Conservation (phyloP, 2,797 vertebrate genomes). For the Sebastes kiyomatsui region DNA sequence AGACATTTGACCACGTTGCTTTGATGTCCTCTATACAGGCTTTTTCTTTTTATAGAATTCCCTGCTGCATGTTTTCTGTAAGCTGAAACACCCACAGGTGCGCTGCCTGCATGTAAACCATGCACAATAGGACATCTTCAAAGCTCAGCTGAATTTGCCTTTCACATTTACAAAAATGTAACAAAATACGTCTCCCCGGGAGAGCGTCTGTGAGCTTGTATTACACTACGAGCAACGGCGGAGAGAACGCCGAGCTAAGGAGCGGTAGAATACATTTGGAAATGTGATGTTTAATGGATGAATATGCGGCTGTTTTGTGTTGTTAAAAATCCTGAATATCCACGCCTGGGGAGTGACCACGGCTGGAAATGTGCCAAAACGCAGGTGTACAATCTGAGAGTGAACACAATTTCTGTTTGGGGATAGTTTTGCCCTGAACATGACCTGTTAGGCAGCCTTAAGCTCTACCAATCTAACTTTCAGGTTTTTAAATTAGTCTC, state of each 20-base stretch:
- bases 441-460: neutral
- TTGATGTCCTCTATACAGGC: constrained; percentile 61
- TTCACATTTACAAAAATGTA: constrained; percentile 42
- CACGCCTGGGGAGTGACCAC: neutral
- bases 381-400: neutral
- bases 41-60: constrained; percentile 45
- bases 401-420: neutral
- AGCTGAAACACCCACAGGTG: constrained; percentile 64
- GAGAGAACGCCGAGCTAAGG: constrained; percentile 15
- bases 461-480: constrained; percentile 14
- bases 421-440: neutral
- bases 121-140: constrained; percentile 50
- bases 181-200: constrained; percentile 45
- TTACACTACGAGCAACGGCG: constrained; percentile 19
- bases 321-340: neutral
- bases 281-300: constrained; percentile 9
- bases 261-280: neutral
- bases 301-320: constrained; percentile 16
- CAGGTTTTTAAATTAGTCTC: constrained; percentile 13
- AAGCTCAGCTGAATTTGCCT: constrained; percentile 56
- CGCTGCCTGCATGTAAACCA: constrained; percentile 40
- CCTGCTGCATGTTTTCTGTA: constrained; percentile 47
- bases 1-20: constrained; percentile 65
- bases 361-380: constrained; percentile 5
- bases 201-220: constrained; percentile 31